Conservation (phyloP, 2,888 invertebrate species). For the Euproctis similis region DNA sequence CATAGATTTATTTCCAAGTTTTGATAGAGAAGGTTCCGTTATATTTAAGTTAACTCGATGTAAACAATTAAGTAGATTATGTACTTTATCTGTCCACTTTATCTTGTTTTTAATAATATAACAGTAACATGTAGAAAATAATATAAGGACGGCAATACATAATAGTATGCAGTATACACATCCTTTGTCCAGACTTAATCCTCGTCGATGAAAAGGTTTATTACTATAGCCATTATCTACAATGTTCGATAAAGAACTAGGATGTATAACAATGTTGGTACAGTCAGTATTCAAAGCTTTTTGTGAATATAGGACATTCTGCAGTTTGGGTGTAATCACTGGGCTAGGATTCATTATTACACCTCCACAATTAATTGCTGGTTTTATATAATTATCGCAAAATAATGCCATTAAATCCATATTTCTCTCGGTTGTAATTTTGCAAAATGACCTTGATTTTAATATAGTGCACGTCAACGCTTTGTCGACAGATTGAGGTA, state of each 20-base stretch:
- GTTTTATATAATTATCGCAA: slow-evolving; percentile 24
- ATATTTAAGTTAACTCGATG: neutral
- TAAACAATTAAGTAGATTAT: neutral
- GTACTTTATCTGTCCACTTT: neutral
- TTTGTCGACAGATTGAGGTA: slow-evolving; percentile 14
- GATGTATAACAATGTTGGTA: no score
- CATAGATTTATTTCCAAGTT: neutral
- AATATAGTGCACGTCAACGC: slow-evolving; percentile 26
- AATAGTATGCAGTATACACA: slow-evolving; percentile 41
- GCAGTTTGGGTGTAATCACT: no score
- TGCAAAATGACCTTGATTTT: slow-evolving; percentile 37
- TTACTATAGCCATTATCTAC: neutral
- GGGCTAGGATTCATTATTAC: no score
- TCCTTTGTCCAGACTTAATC: slow-evolving; percentile 38
- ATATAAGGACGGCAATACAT: slow-evolving; percentile 42
- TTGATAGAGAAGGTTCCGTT: neutral
- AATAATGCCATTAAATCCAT: slow-evolving; percentile 35
- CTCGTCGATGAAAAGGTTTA: slow-evolving; percentile 11
- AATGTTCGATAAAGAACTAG: neutral
- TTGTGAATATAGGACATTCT: no score
- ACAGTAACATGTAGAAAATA: slow-evolving; percentile 35
- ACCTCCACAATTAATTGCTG: slow-evolving; percentile 1
- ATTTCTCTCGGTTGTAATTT: slow-evolving; percentile 24
- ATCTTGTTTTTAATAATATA: slow-evolving; percentile 30
- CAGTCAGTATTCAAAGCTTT: no score